Conservation (phyloP, 2,797 vertebrate species). For the Sebastes taczanowskii region DNA sequence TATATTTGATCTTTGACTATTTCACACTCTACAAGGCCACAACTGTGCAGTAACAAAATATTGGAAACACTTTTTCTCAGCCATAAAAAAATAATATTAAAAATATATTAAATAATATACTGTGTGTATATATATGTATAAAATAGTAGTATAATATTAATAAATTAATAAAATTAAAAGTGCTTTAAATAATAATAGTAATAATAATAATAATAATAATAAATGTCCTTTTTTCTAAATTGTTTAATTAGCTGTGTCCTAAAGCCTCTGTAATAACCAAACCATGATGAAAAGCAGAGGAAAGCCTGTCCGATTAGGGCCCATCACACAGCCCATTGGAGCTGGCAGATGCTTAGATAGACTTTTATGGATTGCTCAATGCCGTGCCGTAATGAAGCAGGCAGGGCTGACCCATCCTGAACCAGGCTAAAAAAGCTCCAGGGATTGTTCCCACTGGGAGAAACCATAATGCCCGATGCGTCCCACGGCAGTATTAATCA, state of each 20-base stretch:
- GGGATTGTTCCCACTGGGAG: conserved; percentile 90
- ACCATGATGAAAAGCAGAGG: conserved; percentile 77
- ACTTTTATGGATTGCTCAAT: conserved; percentile 99
- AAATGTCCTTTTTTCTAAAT: background rate
- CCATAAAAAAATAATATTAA: background rate
- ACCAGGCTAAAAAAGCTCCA: conserved; percentile 89
- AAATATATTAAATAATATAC: background rate
- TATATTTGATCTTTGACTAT: conserved; percentile 49
- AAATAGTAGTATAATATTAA: background rate
- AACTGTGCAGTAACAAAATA: background rate
- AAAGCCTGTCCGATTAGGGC: conserved; percentile 87
- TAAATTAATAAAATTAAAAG: background rate
- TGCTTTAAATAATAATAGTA: background rate
- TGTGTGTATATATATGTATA: background rate
- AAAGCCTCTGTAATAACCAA: conserved; percentile 44
- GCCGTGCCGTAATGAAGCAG: conserved; percentile 94
- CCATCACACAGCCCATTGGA: conserved; percentile 92
- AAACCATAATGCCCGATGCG: conserved; percentile 87
- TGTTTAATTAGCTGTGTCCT: conserved; percentile 69
- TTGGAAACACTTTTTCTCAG: background rate
- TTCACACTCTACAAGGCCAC: conserved; percentile 13
- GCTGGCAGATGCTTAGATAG: conserved; percentile 98
- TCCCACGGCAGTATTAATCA: conserved; percentile 93
- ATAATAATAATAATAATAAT: conserved; percentile 8
- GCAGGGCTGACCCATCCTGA: conserved; percentile 90